phyloP scores from a whole-genome alignment of 2,797 vertebrate genomes.

The Graptemys geographica region DNA sequence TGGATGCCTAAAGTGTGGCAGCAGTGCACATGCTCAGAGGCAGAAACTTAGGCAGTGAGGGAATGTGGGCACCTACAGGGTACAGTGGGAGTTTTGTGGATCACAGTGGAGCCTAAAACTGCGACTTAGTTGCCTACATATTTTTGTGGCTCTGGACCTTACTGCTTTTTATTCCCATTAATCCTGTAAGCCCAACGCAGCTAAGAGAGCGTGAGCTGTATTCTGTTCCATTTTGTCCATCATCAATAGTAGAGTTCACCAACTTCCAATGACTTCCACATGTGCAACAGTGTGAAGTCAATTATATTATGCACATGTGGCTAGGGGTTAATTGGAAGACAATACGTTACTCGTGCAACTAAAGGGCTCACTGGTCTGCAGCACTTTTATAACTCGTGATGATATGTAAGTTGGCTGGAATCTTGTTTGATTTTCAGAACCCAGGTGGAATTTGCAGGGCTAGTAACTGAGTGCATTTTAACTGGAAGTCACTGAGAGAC shows the following conservation, averaged over 20 bases:
- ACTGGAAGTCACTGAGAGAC: not conserved
- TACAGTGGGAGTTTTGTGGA: not conserved
- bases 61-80: not conserved
- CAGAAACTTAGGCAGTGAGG: not conserved
- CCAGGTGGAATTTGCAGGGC: not conserved
- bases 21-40: not conserved
- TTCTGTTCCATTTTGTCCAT: not conserved
- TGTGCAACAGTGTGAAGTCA: not conserved
- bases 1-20: not conserved
- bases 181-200: constrained; percentile 32
- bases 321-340: not conserved
- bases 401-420: not conserved
- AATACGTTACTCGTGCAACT: rapidly evolving
- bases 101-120: not conserved
- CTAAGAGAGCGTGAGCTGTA: not conserved
- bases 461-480: not conserved
- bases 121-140: not conserved
- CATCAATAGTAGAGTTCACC: not conserved
- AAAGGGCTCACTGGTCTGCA: not conserved
- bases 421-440: not conserved
- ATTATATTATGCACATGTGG: not conserved
- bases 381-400: not conserved
- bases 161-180: constrained; percentile 70
- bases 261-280: constrained; percentile 27
- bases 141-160: constrained; percentile 11